These are phyloP conservation scores for Entomyzon cyanotis DNA, from an alignment of 2,113 vertebrate genomes.

Conservation along the genomic window DNA sequence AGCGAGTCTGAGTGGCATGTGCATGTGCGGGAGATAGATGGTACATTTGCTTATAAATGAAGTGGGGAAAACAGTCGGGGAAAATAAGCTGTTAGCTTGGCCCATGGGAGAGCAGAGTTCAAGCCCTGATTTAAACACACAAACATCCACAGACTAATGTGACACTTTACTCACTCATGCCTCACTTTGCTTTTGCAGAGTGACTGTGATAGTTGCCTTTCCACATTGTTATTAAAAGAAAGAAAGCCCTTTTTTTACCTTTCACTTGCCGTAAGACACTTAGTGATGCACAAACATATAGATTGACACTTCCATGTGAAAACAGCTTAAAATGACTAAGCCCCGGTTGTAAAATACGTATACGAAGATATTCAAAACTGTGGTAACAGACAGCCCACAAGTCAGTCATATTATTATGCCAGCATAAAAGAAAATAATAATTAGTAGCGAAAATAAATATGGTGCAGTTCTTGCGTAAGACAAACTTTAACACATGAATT, in stretches of 20 bases:
- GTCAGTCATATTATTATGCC: not conserved
- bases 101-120: slow-evolving; percentile 5
- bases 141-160: not conserved
- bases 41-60: slow-evolving; percentile 48
- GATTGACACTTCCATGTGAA: not conserved
- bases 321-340: not conserved
- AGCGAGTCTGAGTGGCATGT: slow-evolving; percentile 19
- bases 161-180: not conserved
- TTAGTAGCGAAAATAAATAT: slow-evolving; percentile 5
- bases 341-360: not conserved
- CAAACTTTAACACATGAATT: not conserved
- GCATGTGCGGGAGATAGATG: not conserved
- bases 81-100: not conserved
- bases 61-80: not conserved
- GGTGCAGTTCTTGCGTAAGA: not conserved
- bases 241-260: not conserved
- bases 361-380: not conserved
- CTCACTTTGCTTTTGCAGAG: not conserved
- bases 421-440: not conserved
- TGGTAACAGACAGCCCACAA: not conserved
- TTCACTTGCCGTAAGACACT: accelerated
- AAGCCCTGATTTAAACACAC: not conserved
- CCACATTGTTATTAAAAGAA: not conserved
- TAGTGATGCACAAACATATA: not conserved
- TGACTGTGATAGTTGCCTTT: not conserved